Conservation (phyloP, 2,888 invertebrate species). For the Chalcis sispes region DNA sequence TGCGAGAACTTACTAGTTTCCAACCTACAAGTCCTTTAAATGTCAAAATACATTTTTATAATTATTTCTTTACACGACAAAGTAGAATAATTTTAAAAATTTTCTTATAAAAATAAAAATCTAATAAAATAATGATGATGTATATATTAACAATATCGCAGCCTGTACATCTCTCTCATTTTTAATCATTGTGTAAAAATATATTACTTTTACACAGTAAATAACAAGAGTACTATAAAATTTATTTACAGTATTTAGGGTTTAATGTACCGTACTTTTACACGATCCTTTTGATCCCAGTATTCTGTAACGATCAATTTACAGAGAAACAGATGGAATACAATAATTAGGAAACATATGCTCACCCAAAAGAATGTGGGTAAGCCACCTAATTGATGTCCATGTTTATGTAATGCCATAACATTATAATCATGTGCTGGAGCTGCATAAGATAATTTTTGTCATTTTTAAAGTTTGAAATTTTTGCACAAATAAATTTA, state of each 20-base stretch:
- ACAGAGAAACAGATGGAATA: conserved; percentile 95
- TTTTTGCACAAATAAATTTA: conserved; percentile 10
- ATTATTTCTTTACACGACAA: conserved; percentile 16
- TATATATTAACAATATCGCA: conserved; percentile 46
- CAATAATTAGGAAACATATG: conserved; percentile 89
- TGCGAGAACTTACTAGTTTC: conserved; percentile 10
- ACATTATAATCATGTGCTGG: conserved; percentile 94
- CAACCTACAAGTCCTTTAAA: conserved; percentile 15
- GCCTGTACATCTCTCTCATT: conserved; percentile 58
- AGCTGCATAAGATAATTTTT: conserved; percentile 78
- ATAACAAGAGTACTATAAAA: conserved; percentile 53
- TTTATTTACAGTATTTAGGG: conserved; percentile 49
- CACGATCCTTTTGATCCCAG: conserved; percentile 84
- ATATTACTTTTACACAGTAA: conserved; percentile 47
- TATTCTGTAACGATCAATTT: conserved; percentile 94
- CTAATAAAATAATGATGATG: conserved; percentile 17
- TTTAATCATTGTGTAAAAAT: conserved; percentile 57
- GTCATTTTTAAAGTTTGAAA: background rate
- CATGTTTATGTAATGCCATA: conserved; percentile 93
- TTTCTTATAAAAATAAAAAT: conserved; percentile 30
- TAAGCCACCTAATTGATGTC: conserved; percentile 91
- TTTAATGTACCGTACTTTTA: conserved; percentile 84
- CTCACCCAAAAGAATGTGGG: conserved; percentile 95
- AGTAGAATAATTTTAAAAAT: conserved; percentile 27
- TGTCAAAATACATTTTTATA: conserved; percentile 14